phyloP scores from a whole-genome alignment of 2,113 vertebrate genomes.

The Uria aalge region DNA sequence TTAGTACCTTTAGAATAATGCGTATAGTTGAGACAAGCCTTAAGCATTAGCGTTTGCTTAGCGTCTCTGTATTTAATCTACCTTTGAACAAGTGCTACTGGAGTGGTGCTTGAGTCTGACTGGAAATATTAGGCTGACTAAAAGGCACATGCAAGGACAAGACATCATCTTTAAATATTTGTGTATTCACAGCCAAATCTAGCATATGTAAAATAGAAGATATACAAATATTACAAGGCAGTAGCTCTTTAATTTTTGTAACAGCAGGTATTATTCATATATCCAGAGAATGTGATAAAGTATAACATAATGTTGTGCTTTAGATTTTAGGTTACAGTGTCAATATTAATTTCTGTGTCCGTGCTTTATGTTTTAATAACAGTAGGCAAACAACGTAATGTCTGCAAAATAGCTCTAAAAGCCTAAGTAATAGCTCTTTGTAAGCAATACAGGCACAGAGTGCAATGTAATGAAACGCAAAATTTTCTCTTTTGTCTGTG shows the following conservation, averaged over 20 bases:
- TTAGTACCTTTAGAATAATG: background rate
- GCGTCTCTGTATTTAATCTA: background rate
- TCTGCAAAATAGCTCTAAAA: background rate
- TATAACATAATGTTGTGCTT: background rate
- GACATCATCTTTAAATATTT: constrained; percentile 58
- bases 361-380: background rate
- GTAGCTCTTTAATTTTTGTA: constrained; percentile 3
- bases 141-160: constrained; percentile 22
- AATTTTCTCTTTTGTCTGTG: background rate
- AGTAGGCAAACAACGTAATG: background rate
- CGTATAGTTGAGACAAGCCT: background rate
- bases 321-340: background rate
- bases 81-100: background rate
- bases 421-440: background rate
- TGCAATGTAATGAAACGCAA: background rate
- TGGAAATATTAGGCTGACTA: background rate
- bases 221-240: constrained; percentile 67
- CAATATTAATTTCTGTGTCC: background rate
- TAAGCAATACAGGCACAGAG: background rate
- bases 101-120: background rate
- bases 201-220: constrained; percentile 26
- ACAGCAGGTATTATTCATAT: background rate
- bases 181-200: constrained; percentile 23
- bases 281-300: background rate
- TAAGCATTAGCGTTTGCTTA: background rate